Evolutionary conservation across 2,888 invertebrate genomes (phyloP).

Genomic region (Philopedon plagiatum): DNA sequence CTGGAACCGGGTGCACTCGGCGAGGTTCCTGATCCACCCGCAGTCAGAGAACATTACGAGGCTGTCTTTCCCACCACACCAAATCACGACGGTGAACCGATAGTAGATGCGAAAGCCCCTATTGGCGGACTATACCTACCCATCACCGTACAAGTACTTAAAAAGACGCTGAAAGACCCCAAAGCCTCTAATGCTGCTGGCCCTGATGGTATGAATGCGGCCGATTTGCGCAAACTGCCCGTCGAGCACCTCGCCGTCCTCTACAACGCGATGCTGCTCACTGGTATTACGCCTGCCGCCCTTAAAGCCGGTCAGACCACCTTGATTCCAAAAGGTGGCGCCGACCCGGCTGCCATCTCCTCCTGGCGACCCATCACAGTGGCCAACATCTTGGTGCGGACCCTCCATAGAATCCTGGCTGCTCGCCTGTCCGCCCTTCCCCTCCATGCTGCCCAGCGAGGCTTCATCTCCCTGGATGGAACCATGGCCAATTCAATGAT

Average conservation of each 20-base stretch:
- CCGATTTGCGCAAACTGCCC: conserved; percentile 23
- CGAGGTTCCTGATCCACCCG: not conserved
- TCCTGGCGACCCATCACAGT: conserved; percentile 49
- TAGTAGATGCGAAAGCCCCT: not conserved
- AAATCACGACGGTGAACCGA: not conserved
- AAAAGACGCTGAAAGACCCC: conserved; percentile 10
- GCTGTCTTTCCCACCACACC: not conserved
- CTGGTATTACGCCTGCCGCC: not conserved
- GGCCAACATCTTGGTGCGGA: conserved; percentile 27
- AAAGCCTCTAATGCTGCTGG: conserved; percentile 38
- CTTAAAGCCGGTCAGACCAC: conserved; percentile 32
- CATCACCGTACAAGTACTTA: not conserved
- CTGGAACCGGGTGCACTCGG: not conserved
- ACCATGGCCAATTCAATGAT: conserved; percentile 46
- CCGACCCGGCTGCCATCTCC: not conserved
- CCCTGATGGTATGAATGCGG: conserved; percentile 36
- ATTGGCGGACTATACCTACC: conserved; percentile 2
- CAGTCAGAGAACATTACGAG: not conserved
- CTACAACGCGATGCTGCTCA: conserved; percentile 31
- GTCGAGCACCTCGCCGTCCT: conserved; percentile 13
- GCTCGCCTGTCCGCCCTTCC: conserved; percentile 16
- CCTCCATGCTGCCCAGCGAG: conserved; percentile 39
- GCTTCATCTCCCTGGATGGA: conserved; percentile 32
- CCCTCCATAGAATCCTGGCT: conserved; percentile 35
- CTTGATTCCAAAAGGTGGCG: conserved; percentile 46